A percentile compares a stretch with the other conserved stretches of the same genome.
Conservation (phyloP, 1,140 invertebrate species). For the Parapsyche elsis region DNA sequence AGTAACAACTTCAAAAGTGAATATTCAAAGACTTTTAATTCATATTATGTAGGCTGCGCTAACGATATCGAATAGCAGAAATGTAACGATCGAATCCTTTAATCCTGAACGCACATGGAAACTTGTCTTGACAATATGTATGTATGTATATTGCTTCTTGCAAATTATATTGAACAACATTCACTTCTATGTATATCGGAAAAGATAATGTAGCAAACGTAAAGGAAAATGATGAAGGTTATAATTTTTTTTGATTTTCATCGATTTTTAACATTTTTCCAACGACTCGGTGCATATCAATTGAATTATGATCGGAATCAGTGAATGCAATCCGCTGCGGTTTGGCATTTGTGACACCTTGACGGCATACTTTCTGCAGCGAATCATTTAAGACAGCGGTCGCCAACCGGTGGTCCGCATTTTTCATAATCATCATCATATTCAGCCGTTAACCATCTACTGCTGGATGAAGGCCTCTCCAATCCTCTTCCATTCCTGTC, state of each 20-base stretch:
- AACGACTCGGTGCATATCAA: background rate
- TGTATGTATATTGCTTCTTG: background rate
- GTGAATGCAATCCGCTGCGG: background rate
- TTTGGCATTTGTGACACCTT: constrained; percentile 13
- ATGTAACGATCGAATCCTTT: background rate
- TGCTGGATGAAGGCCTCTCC: no score
- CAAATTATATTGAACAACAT: background rate
- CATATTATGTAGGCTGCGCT: background rate
- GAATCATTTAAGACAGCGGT: no score
- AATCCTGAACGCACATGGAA: constrained; percentile 8
- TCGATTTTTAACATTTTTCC: background rate
- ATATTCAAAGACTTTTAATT: background rate
- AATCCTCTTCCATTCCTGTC: no score
- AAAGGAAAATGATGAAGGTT: no score
- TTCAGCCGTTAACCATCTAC: no score
- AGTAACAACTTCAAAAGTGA: no score
- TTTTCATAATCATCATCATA: no score
- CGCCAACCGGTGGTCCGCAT: no score
- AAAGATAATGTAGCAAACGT: no score
- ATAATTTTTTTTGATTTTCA: background rate
- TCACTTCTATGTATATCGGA: background rate
- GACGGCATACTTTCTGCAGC: background rate
- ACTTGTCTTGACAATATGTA: constrained; percentile 23
- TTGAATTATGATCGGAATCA: background rate
- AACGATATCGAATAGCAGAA: background rate